Base-by-base conservation (phyloP, 2,888 invertebrate species). In the Labia minor region DNA sequence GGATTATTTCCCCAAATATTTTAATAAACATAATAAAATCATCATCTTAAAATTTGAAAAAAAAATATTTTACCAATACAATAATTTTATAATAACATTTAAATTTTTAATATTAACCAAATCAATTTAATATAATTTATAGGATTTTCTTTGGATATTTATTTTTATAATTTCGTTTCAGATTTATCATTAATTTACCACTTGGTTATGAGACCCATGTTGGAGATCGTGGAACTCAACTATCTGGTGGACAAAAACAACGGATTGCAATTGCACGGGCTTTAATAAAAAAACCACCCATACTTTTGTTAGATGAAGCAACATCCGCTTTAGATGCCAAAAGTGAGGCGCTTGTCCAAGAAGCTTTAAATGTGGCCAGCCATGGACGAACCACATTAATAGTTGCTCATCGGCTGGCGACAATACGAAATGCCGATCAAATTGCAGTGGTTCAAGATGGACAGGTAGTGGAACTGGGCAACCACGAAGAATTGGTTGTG, bases 211-310 rank as follows among this genome's bases (percentile, higher is more conserved):
- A 91, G 26, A 93, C 92, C 0, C 73, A 89, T 63, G 90, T 92
- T 19, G 92, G 92, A 2, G 92, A 92, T 74, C 82, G 88, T 67
- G 93, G 93, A 1, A 86, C 90, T 0, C 88, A 89, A 67, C 75
- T 90, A 62, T 89, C 89, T 0, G 93, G 93, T n/a, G 93, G 93
- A 0, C 93, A 94, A 76, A 93, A 93, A 74, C 94, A 94, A 76
- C 81, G 92, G 68, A 89, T 94, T 63, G 94, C 94, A 1, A 94
- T 95, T 72, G 95, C 95, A 0, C 81, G 95, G 68, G 93, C 94
- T 0, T 78, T 95, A 10, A 83, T 95, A 1, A 81, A 89, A 61
- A 83, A 90, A 74, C 94, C 94, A 0, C 83, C 84, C 68, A 88
- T 95, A 70, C 77, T 92, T 21, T 78, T 91, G 1, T 76, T 91